These are phyloP conservation scores for Chelonia mydas DNA, from an alignment of 2,797 vertebrate genomes.

Conservation along the genomic window DNA sequence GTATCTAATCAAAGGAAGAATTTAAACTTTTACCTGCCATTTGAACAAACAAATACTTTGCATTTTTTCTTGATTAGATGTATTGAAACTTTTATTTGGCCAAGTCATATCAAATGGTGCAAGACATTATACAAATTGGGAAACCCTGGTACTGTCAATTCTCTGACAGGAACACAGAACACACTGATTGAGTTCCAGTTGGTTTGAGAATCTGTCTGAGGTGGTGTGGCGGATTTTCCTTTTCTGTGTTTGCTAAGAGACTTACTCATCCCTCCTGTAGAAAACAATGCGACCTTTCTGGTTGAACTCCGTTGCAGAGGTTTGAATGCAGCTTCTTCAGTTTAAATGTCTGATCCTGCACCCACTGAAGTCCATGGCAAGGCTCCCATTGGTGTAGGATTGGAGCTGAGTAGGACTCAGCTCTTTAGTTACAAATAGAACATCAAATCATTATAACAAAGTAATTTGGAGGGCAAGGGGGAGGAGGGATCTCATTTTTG, in stretches of 20 bases:
- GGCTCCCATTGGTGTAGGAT: background rate
- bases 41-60: background rate
- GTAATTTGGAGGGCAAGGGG: background rate
- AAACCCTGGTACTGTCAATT: background rate
- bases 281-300: constrained; percentile 15
- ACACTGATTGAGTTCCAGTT: background rate
- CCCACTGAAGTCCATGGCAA: constrained; percentile 16
- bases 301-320: constrained; percentile 1
- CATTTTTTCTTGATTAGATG: background rate
- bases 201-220: constrained; percentile 27
- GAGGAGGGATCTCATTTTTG: background rate
- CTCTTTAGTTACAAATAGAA: constrained; percentile 21
- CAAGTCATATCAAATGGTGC: background rate
- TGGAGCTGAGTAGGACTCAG: background rate
- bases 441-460: constrained; percentile 26
- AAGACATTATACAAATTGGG: background rate
- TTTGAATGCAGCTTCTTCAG: background rate
- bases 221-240: background rate
- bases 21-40: background rate
- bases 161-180: background rate
- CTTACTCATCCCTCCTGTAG: background rate
- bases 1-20: background rate
- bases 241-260: background rate
- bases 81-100: background rate
- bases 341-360: background rate